Evolutionary conservation across 1,140 invertebrate genomes (phyloP).

Genomic region (Drosophila grimshawi): DNA sequence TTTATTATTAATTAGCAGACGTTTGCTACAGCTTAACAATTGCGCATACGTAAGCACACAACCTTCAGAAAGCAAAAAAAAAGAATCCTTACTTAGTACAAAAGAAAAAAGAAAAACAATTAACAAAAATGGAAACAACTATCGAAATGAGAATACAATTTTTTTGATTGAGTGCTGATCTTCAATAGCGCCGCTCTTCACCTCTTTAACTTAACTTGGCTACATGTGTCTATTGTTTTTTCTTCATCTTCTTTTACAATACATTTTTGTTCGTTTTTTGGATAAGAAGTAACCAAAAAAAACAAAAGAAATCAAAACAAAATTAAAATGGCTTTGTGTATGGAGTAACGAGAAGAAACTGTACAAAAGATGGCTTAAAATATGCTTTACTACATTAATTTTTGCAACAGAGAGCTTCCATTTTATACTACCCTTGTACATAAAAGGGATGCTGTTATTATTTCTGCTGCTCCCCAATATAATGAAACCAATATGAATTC

Average conservation of each 20-base stretch:
- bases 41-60: conserved; percentile 75
- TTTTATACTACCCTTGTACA: conserved; percentile 64
- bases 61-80: conserved; percentile 44
- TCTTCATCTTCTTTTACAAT: conserved; percentile 13
- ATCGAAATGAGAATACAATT: conserved; percentile 5
- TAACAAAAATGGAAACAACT: conserved; percentile 15
- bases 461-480: conserved; percentile 61
- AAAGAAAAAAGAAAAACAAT: conserved; percentile 43
- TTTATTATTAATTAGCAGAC: conserved; percentile 8
- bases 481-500: conserved; percentile 50
- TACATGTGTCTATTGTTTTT: conserved; percentile 15
- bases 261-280: conserved; percentile 26
- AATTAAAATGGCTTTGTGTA: conserved; percentile 21
- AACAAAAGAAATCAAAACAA: not conserved
- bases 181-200: not conserved
- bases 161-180: not conserved
- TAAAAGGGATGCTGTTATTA: conserved; percentile 71
- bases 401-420: conserved; percentile 76
- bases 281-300: conserved; percentile 29
- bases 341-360: conserved; percentile 51
- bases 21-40: conserved; percentile 41
- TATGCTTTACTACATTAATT: conserved; percentile 84
- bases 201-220: conserved; percentile 14
- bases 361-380: conserved; percentile 84
- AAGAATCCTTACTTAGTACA: conserved; percentile 1